Evolutionary conservation across 2,113 vertebrate genomes (phyloP).

Genomic region (Gavialis gangeticus): DNA sequence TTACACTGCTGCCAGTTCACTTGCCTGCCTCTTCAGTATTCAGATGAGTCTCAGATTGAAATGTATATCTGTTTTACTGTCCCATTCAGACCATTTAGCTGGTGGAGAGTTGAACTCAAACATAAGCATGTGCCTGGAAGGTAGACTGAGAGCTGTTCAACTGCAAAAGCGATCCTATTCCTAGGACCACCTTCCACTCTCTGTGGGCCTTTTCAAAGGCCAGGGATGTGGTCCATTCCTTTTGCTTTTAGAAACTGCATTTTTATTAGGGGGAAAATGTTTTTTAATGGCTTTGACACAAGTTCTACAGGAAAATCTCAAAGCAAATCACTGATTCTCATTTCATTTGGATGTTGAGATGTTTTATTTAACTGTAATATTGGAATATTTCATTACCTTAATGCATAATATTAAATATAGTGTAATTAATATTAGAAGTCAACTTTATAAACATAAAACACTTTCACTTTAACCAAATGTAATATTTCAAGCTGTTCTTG

Average conservation of each 20-base stretch:
- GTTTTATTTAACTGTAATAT: background rate
- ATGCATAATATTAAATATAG: background rate
- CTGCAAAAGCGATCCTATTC: background rate
- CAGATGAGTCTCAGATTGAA: background rate
- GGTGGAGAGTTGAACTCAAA: background rate
- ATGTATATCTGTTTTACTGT: background rate
- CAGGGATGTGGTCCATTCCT: background rate
- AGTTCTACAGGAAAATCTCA: background rate
- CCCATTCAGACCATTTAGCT: background rate
- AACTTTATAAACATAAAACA: no score
- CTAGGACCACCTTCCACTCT: background rate
- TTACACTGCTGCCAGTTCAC: background rate
- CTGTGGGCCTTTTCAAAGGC: background rate
- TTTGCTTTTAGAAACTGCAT: background rate
- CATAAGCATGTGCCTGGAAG: background rate
- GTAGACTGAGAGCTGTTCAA: background rate
- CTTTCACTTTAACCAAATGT: no score
- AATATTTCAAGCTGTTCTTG: no score
- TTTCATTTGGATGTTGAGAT: background rate
- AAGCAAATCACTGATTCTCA: background rate
- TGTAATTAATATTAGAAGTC: no score
- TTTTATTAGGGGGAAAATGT: background rate
- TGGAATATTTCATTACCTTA: background rate
- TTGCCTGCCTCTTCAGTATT: background rate
- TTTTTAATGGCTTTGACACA: background rate